Evolutionary conservation across 2,888 invertebrate species (phyloP), one percentile per base, ranked within the genome.

Genomic region (Eledone cirrhosa): DNA sequence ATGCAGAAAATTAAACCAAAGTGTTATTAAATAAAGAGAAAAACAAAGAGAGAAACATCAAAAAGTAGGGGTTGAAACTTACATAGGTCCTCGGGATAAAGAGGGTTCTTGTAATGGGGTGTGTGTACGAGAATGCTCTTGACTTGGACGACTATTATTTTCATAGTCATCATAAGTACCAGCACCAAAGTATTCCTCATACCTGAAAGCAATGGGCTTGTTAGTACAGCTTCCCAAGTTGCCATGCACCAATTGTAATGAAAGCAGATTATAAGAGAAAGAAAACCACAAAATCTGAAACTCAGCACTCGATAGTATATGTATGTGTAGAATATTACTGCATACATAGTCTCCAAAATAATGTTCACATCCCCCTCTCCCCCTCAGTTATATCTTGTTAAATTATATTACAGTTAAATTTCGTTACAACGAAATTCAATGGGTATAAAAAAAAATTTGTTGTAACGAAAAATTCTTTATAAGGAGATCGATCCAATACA

Each of bases 121-220:
- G 33, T 72, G 72, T 72, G 72, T 41, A 72, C 72, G 72, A n/a
- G 72, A 72, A n/a, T 72, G 72, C 41, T 72, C 72, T 41, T 31
- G 72, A 72, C 72, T 72, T 33, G 41, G 31, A 14, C 13, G 72
- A 41, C 33, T 72, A 72, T 22, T 5, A n/a, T 72, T 72, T 41
- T 67, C 67, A 67, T 72, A 72, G 72, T 41, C 72, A 72, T 72
- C 72, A 31, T 41, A 72, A 41, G 29, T 41, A 72, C 72, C 72
- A 72, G 72, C 72, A 72, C 41, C 72, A n/a, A 41, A 72, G 41
- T 72, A 72, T 31, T 72, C 72, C 22, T 72, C 72, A 72, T 72
- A 72, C 72, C 72, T 72, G 72, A 72, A 72, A 72, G 72, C 72
- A 72, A 41, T 41, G 41, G 31, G 72, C 72, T 41, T 22, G 31